Conservation (phyloP, 1,140 invertebrate species). For the Fopius arisanus region DNA sequence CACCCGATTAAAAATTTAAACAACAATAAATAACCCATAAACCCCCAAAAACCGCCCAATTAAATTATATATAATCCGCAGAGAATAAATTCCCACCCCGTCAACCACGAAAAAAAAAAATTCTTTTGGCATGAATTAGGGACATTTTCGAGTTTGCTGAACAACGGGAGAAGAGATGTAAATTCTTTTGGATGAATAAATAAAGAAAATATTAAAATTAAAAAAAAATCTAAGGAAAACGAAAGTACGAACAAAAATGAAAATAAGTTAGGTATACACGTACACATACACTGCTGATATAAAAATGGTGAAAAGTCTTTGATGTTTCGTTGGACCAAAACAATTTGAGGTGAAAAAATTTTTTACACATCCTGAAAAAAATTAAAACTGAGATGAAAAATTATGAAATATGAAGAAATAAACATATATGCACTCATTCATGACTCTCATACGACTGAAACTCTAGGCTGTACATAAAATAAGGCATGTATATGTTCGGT, state of each 20-base stretch:
- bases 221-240: conserved; percentile 17
- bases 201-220: background rate
- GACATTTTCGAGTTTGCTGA: conserved; percentile 32
- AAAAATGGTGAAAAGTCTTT: conserved; percentile 15
- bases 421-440: conserved; percentile 30
- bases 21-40: too few relatives aligned
- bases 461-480: conserved; percentile 63
- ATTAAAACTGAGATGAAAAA: conserved; percentile 15
- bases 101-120: background rate
- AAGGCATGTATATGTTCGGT: conserved; percentile 65
- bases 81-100: background rate
- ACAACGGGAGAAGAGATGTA: conserved; percentile 24
- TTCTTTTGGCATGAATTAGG: conserved; percentile 11
- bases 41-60: background rate
- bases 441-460: conserved; percentile 58
- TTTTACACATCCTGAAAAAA: conserved; percentile 25
- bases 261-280: conserved; percentile 17
- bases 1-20: background rate
- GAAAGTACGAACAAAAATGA: conserved; percentile 26
- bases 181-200: background rate
- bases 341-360: conserved; percentile 30
- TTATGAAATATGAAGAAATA: conserved; percentile 31
- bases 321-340: conserved; percentile 43
- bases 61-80: conserved; percentile 5
- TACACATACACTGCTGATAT: conserved; percentile 25